phyloP scores from a whole-genome alignment of 2,113 vertebrate genomes.

The Solea senegalensis region DNA sequence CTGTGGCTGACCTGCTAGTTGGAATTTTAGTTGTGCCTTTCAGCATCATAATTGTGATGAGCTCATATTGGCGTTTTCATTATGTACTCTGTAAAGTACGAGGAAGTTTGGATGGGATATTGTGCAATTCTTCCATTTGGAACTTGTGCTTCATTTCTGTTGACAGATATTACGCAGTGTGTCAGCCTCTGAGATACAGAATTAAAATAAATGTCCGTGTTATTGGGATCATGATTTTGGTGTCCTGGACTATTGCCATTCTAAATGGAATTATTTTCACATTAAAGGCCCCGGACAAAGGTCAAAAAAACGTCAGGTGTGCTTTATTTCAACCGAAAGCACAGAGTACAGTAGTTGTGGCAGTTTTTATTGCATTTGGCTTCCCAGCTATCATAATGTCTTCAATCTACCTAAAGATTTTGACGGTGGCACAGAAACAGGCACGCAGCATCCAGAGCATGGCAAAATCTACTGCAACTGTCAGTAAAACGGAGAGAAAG shows the following conservation, averaged over 20 bases:
- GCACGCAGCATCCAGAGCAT: no score
- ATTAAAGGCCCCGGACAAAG: neutral
- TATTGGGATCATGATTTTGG: slow-evolving; percentile 77
- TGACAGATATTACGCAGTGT: slow-evolving; percentile 11
- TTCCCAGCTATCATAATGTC: no score
- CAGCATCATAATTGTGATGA: neutral
- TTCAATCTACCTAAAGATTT: no score
- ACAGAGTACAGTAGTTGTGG: neutral
- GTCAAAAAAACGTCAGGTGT: neutral
- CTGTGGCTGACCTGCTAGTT: slow-evolving; percentile 6
- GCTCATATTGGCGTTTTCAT: neutral
- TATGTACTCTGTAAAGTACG: slow-evolving; percentile 1
- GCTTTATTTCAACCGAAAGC: neutral
- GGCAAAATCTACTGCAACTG: no score
- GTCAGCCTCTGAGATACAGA: slow-evolving; percentile 6
- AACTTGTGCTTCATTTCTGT: neutral
- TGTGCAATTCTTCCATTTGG: neutral
- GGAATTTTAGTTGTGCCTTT: neutral
- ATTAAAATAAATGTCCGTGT: slow-evolving; percentile 24
- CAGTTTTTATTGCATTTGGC: no score
- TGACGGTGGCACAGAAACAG: no score
- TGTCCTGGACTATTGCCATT: slow-evolving; percentile 82
- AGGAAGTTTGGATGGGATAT: neutral
- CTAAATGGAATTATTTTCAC: slow-evolving; percentile 76
- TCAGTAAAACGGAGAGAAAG: no score